These are phyloP conservation scores for Lordiphosa collinella DNA, from an alignment of 1,140 invertebrate species.

Conservation along the genomic window DNA sequence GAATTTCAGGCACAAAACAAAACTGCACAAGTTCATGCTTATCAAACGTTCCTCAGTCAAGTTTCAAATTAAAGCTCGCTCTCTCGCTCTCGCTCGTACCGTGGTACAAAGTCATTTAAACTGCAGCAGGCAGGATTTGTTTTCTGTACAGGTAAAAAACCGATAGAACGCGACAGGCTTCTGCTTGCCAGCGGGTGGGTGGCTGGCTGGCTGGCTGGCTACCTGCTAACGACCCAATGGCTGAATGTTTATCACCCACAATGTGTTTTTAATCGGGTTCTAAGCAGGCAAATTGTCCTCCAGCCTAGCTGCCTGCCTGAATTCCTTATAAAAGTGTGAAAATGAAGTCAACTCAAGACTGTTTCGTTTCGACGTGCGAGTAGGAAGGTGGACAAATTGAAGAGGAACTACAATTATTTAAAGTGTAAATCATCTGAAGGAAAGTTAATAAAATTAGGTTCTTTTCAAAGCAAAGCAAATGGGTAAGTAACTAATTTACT, in stretches of 20 bases:
- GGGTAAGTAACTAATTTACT: too few relatives aligned
- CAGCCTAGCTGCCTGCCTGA: neutral
- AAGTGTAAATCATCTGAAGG: too few relatives aligned
- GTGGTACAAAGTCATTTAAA: neutral
- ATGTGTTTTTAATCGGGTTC: conserved; percentile 61
- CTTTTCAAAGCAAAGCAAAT: too few relatives aligned
- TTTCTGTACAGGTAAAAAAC: neutral
- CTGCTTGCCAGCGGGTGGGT: conserved; percentile 33
- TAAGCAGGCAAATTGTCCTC: conserved; percentile 1
- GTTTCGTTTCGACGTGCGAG: too few relatives aligned
- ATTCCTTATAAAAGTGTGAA: too few relatives aligned
- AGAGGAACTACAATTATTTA: too few relatives aligned
- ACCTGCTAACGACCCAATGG: too few relatives aligned
- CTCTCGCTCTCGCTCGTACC: conserved; percentile 6
- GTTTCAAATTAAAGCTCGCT: conserved; percentile 48
- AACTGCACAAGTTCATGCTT: conserved; percentile 14
- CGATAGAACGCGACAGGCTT: conserved; percentile 22
- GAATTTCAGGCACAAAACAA: conserved; percentile 45
- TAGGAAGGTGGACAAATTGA: too few relatives aligned
- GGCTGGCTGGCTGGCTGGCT: conserved; percentile 5
- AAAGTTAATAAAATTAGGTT: too few relatives aligned
- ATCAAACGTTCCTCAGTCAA: conserved; percentile 31
- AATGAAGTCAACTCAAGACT: too few relatives aligned
- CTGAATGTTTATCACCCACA: conserved; percentile 21
- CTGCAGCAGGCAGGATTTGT: neutral